Evolutionary conservation across 2,113 vertebrate genomes (phyloP).

Genomic region (Etia nguti): DNA sequence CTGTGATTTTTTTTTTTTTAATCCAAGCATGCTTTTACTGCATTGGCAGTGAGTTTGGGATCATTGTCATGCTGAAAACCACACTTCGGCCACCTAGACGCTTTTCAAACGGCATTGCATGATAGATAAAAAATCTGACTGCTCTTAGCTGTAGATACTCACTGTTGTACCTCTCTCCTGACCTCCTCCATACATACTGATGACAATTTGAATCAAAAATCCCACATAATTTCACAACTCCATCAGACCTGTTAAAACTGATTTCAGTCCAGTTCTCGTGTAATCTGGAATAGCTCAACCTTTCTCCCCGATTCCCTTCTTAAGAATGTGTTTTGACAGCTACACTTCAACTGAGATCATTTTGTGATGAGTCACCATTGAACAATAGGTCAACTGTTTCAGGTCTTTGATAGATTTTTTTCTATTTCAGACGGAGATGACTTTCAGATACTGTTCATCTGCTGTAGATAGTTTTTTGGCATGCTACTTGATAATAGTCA

Average conservation of each 20-base stretch:
- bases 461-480: neutral
- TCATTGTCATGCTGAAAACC: neutral
- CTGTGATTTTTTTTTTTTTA: neutral
- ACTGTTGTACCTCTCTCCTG: neutral
- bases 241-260: neutral
- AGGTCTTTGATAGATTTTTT: neutral
- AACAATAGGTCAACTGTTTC: neutral
- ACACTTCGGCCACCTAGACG: neutral
- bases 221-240: neutral
- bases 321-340: neutral
- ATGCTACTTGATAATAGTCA: neutral
- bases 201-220: neutral
- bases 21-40: neutral
- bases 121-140: neutral
- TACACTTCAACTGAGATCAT: neutral
- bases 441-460: neutral
- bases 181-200: neutral
- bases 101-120: neutral
- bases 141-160: neutral
- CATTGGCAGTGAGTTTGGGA: neutral
- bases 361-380: neutral
- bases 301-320: neutral
- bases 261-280: neutral
- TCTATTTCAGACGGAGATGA: neutral
- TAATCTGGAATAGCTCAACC: neutral